Base-by-base conservation (phyloP, 1,140 invertebrate genomes). In the Drosophila chauvacae region DNA sequence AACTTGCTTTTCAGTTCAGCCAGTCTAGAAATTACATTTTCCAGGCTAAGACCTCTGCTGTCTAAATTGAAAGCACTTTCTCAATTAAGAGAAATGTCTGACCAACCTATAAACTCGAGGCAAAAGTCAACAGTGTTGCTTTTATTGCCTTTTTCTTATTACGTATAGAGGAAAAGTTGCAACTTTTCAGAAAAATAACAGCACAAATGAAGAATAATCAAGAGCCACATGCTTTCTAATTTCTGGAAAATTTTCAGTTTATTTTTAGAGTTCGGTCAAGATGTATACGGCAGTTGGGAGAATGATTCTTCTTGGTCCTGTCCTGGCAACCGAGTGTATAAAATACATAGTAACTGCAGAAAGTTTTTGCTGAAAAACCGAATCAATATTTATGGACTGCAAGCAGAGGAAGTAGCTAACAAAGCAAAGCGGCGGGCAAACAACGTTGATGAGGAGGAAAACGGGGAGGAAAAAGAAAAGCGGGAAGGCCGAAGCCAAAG, bases 331-430 rank as follows among this genome's bases (percentile, higher is more conserved):
- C 20, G 35, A 44, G 30, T 56, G 58, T 47, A 74, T 51, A 51
- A 68, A 68, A 56, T 45, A 45, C 42, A 68, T 62, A 68, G 47
- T 50, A 70, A 76, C 59, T 69, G 60, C 48, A 68, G 42, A 74
- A 74, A 66, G 45, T 88, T 68, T 68, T 65, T 39, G 53, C 48
- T 60, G 47, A 71, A 77, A 77, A 75, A 62, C 74, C 77, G 63
- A 76, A 74, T 66, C 74, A 79, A 81, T 76, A 90, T 90, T 90
- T 90, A 90, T 90, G 80, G 81, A 90, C 76, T 73, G 66, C 68
- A 68, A 68, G 60, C 13, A 48, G 23, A 64, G 64, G 51, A 68
- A 80, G 47, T 62, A 66, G 61, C 58, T 74, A 77, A 63, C 51
- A 69, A 79, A 72, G 57, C 41, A 57, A 44, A 73, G 59, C 39